These are phyloP conservation scores for Steromphala cineraria DNA, from an alignment of 2,888 invertebrate species.

Conservation along the genomic window DNA sequence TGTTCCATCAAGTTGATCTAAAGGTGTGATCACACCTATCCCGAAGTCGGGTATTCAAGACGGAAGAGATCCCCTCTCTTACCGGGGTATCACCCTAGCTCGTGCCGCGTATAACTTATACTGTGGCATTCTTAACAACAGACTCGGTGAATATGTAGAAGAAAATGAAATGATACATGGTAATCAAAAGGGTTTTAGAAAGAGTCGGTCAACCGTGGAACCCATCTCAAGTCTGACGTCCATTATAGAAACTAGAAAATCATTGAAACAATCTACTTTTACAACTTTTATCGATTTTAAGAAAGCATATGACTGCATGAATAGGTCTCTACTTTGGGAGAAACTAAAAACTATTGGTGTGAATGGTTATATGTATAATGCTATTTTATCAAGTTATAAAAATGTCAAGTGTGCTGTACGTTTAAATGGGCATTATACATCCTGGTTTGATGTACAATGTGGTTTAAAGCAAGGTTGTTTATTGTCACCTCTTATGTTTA, in stretches of 20 bases:
- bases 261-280: background rate
- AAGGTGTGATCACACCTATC: background rate
- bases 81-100: background rate
- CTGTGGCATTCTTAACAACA: background rate
- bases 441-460: background rate
- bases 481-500: slow-evolving; percentile 1
- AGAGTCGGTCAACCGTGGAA: background rate
- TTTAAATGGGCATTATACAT: background rate
- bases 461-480: slow-evolving; percentile 7
- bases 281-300: background rate
- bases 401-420: background rate
- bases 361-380: background rate
- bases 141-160: background rate
- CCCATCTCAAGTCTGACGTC: background rate
- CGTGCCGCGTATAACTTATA: background rate
- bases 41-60: background rate
- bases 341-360: background rate
- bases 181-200: no score
- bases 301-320: background rate
- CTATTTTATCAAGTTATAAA: background rate
- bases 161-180: background rate
- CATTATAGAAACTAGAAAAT: background rate
- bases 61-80: background rate
- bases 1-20: background rate
- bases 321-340: no score